Evolutionary conservation across 2,797 vertebrate genomes (phyloP).

Genomic region (Pangasius mekongensis): DNA sequence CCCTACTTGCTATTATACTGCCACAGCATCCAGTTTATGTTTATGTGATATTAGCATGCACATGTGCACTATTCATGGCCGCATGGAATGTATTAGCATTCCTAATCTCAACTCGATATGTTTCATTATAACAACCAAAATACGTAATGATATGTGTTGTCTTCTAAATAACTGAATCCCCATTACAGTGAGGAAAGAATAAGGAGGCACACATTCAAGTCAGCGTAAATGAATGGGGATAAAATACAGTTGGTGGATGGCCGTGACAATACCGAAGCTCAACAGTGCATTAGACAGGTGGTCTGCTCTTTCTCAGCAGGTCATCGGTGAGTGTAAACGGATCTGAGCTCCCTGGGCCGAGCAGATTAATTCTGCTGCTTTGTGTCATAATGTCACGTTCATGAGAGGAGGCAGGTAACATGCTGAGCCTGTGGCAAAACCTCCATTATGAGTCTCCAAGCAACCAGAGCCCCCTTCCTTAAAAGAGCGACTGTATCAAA

Average conservation of each 20-base stretch:
- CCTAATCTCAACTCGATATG: neutral
- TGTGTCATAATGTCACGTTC: constrained; percentile 55
- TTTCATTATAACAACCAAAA: neutral
- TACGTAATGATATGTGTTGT: neutral
- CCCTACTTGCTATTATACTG: too few species aligned
- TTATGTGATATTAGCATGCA: neutral
- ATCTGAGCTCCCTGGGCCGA: constrained; percentile 36
- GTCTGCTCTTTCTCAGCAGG: constrained; percentile 39
- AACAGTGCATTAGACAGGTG: constrained; percentile 6
- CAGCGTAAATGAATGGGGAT: neutral
- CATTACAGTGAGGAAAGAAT: neutral
- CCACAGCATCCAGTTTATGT: neutral
- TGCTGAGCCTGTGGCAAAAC: constrained; percentile 43
- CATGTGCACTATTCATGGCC: too few species aligned
- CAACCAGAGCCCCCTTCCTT: constrained; percentile 49
- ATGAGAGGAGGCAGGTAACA: constrained; percentile 53
- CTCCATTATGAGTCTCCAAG: constrained; percentile 56
- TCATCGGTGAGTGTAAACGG: constrained; percentile 29
- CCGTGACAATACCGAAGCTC: constrained; percentile 20
- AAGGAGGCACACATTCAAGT: neutral
- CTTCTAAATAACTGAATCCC: neutral
- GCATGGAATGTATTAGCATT: too few species aligned
- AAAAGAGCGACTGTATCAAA: constrained; percentile 11
- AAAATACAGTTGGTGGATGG: constrained; percentile 1
- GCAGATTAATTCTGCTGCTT: constrained; percentile 51